phyloP scores from a whole-genome alignment of 2,888 invertebrate species.

The Zygothrica quintamaculata region DNA sequence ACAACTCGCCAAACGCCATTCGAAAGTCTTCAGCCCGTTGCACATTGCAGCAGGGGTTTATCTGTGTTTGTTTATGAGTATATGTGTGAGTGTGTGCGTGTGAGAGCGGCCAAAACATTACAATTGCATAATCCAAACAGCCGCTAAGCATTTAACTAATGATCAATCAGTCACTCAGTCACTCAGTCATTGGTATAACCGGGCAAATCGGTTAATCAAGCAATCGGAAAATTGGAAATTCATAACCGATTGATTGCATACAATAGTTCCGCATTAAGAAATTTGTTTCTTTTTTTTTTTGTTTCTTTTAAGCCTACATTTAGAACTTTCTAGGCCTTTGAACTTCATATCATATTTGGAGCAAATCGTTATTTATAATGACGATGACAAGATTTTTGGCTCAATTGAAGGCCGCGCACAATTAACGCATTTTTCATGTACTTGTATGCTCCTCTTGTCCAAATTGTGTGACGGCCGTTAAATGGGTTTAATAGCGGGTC shows the following conservation, averaged over 20 bases:
- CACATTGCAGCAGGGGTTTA: conserved; percentile 22
- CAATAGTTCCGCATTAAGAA: no score
- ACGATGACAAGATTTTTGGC: conserved; percentile 32
- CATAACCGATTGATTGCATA: conserved; percentile 43
- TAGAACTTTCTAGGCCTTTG: conserved; percentile 13
- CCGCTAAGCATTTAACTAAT: conserved; percentile 38
- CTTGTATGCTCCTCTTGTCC: not conserved
- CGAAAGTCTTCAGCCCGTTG: conserved; percentile 58
- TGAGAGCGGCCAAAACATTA: conserved; percentile 47
- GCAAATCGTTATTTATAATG: conserved; percentile 60
- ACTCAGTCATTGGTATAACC: conserved; percentile 28
- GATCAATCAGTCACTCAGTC: conserved; percentile 42
- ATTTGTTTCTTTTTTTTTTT: no score
- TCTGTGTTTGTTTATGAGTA: conserved; percentile 12
- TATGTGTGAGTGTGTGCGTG: conserved; percentile 9
- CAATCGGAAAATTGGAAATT: conserved; percentile 29
- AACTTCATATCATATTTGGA: conserved; percentile 43
- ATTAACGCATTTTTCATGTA: conserved; percentile 59
- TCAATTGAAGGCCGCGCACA: conserved; percentile 71
- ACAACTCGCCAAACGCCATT: conserved; percentile 66
- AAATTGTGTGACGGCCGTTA: conserved; percentile 68
- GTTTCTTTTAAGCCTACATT: no score
- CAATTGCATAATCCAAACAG: conserved; percentile 66
- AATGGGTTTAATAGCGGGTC: conserved; percentile 50
- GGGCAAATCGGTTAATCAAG: conserved; percentile 18